Conservation (phyloP, 2,888 invertebrate species). For the Disparrhopalites patrizii region DNA sequence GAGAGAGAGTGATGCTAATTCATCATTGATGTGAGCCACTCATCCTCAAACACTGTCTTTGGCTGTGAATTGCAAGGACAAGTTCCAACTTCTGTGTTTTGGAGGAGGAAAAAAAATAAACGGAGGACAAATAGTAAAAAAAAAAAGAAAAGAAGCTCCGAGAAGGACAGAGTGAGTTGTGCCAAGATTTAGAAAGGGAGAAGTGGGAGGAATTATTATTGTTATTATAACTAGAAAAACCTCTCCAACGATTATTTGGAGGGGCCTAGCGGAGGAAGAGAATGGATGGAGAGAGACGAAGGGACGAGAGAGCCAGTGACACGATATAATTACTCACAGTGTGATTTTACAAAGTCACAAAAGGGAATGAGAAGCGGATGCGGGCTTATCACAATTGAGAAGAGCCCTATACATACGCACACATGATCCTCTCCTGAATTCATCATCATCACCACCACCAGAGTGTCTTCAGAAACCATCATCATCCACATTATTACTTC, state of each 20-base stretch:
- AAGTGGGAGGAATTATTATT: neutral
- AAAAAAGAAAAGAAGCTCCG: neutral
- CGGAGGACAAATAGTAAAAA: neutral
- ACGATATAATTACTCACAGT: constrained; percentile 19
- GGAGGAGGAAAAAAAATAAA: neutral
- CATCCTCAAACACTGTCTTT: constrained; percentile 7
- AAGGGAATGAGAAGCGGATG: constrained; percentile 22
- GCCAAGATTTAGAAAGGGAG: neutral
- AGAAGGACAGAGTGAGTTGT: too few relatives aligned
- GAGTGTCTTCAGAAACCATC: too few relatives aligned
- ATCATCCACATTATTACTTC: too few relatives aligned
- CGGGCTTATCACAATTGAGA: constrained; percentile 24
- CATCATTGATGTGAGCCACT: constrained; percentile 26
- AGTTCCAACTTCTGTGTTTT: neutral
- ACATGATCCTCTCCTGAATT: neutral
- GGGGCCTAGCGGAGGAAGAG: too few relatives aligned
- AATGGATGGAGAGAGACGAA: too few relatives aligned
- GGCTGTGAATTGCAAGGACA: constrained; percentile 26
- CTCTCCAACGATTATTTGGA: neutral
- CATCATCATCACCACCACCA: constrained; percentile 13
- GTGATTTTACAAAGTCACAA: constrained; percentile 12
- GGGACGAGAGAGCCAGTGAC: too few relatives aligned
- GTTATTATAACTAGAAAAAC: neutral
- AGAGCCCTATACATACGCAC: constrained; percentile 17
- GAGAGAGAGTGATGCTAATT: constrained; percentile 30